Conservation (phyloP, 2,888 invertebrate species). For the Macrostomum cliftonense region DNA sequence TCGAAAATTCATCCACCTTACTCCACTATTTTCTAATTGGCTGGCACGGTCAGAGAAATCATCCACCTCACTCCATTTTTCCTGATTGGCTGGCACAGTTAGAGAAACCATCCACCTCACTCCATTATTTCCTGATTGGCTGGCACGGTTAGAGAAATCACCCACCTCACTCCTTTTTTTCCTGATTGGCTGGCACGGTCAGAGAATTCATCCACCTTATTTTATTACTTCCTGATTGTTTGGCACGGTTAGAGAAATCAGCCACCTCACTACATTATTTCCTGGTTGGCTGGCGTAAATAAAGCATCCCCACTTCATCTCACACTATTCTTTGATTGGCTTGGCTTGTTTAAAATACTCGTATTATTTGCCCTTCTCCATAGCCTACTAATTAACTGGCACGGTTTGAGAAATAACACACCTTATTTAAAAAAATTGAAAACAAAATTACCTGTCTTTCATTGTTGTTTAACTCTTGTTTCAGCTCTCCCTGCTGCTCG, state of each 20-base stretch:
- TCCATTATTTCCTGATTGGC: constrained; percentile 13
- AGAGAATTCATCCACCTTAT: too few relatives aligned
- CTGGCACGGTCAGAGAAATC: constrained; percentile 15
- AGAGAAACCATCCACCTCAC: constrained; percentile 27
- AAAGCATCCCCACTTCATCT: too few relatives aligned
- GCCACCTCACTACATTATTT: too few relatives aligned
- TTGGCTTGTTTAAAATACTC: too few relatives aligned
- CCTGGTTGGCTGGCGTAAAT: too few relatives aligned
- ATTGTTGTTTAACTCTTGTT: constrained; percentile 60
- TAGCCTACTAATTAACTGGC: too few relatives aligned
- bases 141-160: constrained; percentile 21
- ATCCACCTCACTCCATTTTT: constrained; percentile 18
- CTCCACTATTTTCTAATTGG: constrained; percentile 14
- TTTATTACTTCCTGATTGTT: too few relatives aligned
- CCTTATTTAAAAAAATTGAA: too few relatives aligned
- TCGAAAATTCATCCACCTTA: constrained; percentile 10
- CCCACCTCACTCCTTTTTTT: constrained; percentile 27
- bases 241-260: too few relatives aligned
- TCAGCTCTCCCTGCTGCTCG: constrained; percentile 54
- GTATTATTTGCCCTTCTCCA: too few relatives aligned
- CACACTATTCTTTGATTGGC: too few relatives aligned
- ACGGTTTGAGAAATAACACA: too few relatives aligned
- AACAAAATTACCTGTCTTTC: constrained; percentile 42
- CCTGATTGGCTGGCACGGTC: neutral
- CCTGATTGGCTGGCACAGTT: neutral